Base-by-base conservation (phyloP, 2,113 vertebrate genomes). In the Oxygymnocypris stewartii region DNA sequence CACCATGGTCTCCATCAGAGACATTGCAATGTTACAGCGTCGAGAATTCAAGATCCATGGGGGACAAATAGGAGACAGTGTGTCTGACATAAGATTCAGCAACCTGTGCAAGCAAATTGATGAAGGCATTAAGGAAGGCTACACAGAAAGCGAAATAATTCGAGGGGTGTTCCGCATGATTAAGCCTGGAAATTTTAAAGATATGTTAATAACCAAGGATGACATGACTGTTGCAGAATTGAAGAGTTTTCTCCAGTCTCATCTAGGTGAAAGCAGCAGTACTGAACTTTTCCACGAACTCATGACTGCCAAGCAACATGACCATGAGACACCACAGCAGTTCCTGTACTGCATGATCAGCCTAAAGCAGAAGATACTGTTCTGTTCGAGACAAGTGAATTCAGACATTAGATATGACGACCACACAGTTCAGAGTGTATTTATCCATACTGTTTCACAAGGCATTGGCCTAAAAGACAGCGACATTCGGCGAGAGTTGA, bases 31-130 rank as follows among this genome's bases (percentile, higher is more conserved):
- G 61, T n/a, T 89, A 2, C 82, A 77, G 12, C 28, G 82, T 1
- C 57, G 65, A 79, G 89, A 90, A 10, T 84, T 90, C 3, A 89
- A 87, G 42, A 76, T 89, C 6, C 82, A 89, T 5, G 75, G 86
- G 12, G 85, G 89, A 40, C 85, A 90, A 23, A 83, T 73, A 82
- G 25, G 63, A 25, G 57, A 81, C n/a, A 35, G 25, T 25, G 23
- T 25, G 25, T 69, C 74, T 47, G 87, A 85, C 37, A 65, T 28
- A 42, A 42, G 40, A 42, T 84, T 49, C 44, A 83, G 44, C 74
- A 87, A 76, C n/a, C 57, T 84, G 28, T 67, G 35, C 49, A 65
- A 49, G 31, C 82, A 87, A 35, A 85, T 87, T 47, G 73, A 85
- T 57, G 86, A 85, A 74, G 86, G 86, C 20, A 25, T 87, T 7